Conservation (phyloP, 1,140 invertebrate genomes). For the Geopemphigus sp. region DNA sequence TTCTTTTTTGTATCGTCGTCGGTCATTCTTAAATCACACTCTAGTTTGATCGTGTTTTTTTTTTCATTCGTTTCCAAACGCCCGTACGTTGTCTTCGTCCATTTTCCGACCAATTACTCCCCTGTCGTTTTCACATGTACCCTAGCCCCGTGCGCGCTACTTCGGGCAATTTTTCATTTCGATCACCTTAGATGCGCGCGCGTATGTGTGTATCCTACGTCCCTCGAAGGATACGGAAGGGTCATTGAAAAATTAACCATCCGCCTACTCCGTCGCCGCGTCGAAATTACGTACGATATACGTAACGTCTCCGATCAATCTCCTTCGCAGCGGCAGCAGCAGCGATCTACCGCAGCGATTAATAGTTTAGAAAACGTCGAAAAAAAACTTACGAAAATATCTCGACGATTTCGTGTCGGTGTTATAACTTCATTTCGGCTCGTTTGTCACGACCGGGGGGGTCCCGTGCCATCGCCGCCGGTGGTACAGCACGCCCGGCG, state of each 20-base stretch:
- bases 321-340: not conserved
- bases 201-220: too few relatives aligned
- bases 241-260: slow-evolving; percentile 27
- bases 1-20: not conserved
- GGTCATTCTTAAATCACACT: not conserved
- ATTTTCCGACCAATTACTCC: slow-evolving; percentile 4
- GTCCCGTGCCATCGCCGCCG: not conserved
- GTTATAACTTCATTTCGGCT: slow-evolving; percentile 22
- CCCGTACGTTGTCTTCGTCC: not conserved
- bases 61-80: not conserved
- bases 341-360: not conserved
- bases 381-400: slow-evolving; percentile 17
- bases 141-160: too few relatives aligned
- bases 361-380: slow-evolving; percentile 9
- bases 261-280: not conserved
- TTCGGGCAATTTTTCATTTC: not conserved
- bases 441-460: not conserved
- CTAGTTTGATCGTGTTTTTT: not conserved
- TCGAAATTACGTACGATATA: not conserved
- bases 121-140: not conserved
- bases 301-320: not conserved
- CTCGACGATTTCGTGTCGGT: not conserved
- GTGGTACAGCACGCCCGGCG: too few relatives aligned
- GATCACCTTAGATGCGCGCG: not conserved
- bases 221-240: too few relatives aligned